Conservation (phyloP, 2,113 vertebrate species). For the Apus apus region DNA sequence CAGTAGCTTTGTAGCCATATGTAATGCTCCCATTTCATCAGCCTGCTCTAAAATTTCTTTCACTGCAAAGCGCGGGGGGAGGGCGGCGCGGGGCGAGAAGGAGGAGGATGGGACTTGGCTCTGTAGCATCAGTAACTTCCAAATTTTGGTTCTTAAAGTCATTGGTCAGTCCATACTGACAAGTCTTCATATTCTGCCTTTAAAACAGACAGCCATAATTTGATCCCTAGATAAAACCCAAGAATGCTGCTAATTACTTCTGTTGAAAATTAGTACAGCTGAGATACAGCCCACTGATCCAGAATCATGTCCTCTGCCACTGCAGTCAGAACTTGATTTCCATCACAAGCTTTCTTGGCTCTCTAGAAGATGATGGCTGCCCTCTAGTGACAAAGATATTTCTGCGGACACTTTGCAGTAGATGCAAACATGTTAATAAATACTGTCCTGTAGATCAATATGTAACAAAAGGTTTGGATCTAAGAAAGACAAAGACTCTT, state of each 20-base stretch:
- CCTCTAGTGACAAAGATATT: conserved; percentile 82
- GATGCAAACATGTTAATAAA: conserved; percentile 49
- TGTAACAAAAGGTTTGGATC: neutral
- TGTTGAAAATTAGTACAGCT: conserved; percentile 67
- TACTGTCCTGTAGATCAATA: neutral
- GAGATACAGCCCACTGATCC: conserved; percentile 64
- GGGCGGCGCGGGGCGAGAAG: too few relatives aligned
- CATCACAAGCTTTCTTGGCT: conserved; percentile 17
- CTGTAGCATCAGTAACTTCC: neutral
- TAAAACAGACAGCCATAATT: conserved; percentile 9
- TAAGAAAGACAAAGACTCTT: neutral
- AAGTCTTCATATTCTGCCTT: neutral
- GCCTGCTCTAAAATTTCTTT: neutral
- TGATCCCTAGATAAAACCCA: conserved; percentile 54
- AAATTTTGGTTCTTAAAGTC: neutral
- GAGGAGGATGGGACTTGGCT: neutral
- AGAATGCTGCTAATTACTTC: conserved; percentile 59
- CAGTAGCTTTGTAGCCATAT: neutral
- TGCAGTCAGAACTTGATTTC: conserved; percentile 28
- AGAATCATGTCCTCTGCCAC: conserved; percentile 47
- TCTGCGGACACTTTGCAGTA: conserved; percentile 2
- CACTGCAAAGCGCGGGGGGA: neutral
- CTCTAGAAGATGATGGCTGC: conserved; percentile 81
- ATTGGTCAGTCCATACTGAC: neutral
- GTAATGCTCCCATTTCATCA: neutral